Percentiles rank a stretch among this genome's conserved stretches.
Conservation (phyloP, 2,113 vertebrate species). For the Takifugu bimaculatus region DNA sequence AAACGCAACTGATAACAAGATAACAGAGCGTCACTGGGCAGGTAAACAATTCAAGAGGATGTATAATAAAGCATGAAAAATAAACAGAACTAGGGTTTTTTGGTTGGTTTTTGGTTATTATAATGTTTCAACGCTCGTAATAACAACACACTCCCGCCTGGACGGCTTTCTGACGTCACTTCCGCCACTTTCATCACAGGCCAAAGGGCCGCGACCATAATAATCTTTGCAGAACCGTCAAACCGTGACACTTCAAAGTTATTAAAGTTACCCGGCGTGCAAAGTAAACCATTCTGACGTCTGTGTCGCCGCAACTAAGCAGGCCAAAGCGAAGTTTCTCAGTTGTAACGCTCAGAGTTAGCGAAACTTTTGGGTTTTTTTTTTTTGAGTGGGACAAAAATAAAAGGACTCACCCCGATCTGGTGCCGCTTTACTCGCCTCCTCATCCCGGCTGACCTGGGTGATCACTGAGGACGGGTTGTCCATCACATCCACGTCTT, state of each 20-base stretch:
- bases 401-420: conserved; percentile 68
- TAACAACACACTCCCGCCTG: no score
- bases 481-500: conserved; percentile 74
- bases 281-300: neutral
- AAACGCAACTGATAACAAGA: no score
- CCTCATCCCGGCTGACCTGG: conserved; percentile 79
- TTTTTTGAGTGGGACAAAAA: neutral
- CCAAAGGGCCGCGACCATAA: conserved; percentile 44
- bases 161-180: conserved; percentile 39
- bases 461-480: conserved; percentile 77
- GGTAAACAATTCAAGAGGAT: no score
- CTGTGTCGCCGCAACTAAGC: neutral
- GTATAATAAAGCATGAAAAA: no score
- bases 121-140: no score
- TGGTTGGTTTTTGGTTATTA: no score
- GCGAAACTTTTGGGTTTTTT: neutral
- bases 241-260: conserved; percentile 2
- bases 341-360: neutral
- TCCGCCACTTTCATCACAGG: conserved; percentile 44
- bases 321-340: neutral
- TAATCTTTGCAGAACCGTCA: neutral
- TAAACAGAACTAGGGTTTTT: neutral
- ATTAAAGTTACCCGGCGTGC: no score
- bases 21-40: no score
- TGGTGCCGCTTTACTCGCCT: conserved; percentile 59